Conservation (phyloP, 2,888 invertebrate genomes). For the Liodrosophila aerea region DNA sequence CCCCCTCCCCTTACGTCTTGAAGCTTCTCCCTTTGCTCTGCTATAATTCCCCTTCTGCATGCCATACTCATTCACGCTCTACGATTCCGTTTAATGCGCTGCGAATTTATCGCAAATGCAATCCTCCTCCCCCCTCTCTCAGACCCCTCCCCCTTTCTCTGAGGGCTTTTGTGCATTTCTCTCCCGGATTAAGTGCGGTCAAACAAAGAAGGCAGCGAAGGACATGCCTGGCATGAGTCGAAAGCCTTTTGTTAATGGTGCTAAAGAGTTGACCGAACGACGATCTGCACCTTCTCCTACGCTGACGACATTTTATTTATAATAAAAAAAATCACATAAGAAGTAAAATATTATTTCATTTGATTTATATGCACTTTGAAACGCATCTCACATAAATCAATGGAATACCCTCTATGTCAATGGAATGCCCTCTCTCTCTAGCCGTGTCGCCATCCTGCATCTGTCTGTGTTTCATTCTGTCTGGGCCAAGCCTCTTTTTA, state of each 20-base stretch:
- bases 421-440: slow-evolving; percentile 34
- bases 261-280: slow-evolving; percentile 68
- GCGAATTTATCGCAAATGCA: slow-evolving; percentile 76
- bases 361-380: slow-evolving; percentile 68
- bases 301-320: slow-evolving; percentile 40
- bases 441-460: not conserved
- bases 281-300: slow-evolving; percentile 15
- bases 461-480: slow-evolving; percentile 1
- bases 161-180: slow-evolving; percentile 36
- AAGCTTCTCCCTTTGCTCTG: no score
- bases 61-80: slow-evolving; percentile 20
- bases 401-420: slow-evolving; percentile 53
- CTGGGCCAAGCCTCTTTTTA: slow-evolving; percentile 53
- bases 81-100: slow-evolving; percentile 59
- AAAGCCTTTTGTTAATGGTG: slow-evolving; percentile 74
- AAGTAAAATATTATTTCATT: slow-evolving; percentile 46
- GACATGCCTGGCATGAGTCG: slow-evolving; percentile 32
- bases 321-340: slow-evolving; percentile 1
- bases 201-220: slow-evolving; percentile 68
- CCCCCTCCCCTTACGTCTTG: not conserved
- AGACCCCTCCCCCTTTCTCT: slow-evolving; percentile 9
- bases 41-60: not conserved
- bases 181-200: slow-evolving; percentile 66
- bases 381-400: slow-evolving; percentile 63
- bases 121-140: slow-evolving; percentile 11